phyloP scores from a whole-genome alignment of 1,140 invertebrate species.

The Lordiphosa stackelbergi region DNA sequence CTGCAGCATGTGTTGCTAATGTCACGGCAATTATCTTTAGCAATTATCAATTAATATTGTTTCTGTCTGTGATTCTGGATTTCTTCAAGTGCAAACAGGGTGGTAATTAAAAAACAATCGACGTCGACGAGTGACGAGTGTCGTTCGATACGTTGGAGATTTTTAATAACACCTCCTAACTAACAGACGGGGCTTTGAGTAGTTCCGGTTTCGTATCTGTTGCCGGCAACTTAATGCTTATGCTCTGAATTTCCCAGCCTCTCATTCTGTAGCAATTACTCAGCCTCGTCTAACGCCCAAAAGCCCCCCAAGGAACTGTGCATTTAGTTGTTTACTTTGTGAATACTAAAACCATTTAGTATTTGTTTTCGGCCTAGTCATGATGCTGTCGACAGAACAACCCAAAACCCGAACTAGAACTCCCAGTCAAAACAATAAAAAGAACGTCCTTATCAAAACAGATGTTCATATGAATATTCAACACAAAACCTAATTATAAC shows the following conservation, averaged over 20 bases:
- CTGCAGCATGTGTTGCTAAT: conserved; percentile 19
- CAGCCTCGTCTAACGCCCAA: conserved; percentile 3
- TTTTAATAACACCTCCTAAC: conserved; percentile 5
- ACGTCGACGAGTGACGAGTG: conserved; percentile 5
- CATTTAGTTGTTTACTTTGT: neutral
- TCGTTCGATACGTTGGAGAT: conserved; percentile 4
- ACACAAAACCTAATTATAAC: conserved; percentile 26
- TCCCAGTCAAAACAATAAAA: conserved; percentile 15
- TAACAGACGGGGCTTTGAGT: conserved; percentile 12
- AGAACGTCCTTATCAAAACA: conserved; percentile 14
- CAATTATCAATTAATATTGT: conserved; percentile 26
- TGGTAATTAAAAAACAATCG: conserved; percentile 12
- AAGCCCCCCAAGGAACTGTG: neutral
- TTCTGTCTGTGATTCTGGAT: conserved; percentile 21
- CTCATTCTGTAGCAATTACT: conserved; percentile 3
- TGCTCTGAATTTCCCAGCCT: neutral
- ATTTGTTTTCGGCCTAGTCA: conserved; percentile 6
- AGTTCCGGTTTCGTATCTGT: conserved; percentile 7
- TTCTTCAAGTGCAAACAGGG: conserved; percentile 23
- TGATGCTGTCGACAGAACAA: neutral
- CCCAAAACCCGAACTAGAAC: conserved; percentile 3
- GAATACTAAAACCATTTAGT: neutral
- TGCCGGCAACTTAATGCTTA: conserved; percentile 4
- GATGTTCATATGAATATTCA: conserved; percentile 31
- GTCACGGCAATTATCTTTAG: conserved; percentile 14